Conservation (phyloP, 2,797 vertebrate genomes). For the Sebastes baramenuke region DNA sequence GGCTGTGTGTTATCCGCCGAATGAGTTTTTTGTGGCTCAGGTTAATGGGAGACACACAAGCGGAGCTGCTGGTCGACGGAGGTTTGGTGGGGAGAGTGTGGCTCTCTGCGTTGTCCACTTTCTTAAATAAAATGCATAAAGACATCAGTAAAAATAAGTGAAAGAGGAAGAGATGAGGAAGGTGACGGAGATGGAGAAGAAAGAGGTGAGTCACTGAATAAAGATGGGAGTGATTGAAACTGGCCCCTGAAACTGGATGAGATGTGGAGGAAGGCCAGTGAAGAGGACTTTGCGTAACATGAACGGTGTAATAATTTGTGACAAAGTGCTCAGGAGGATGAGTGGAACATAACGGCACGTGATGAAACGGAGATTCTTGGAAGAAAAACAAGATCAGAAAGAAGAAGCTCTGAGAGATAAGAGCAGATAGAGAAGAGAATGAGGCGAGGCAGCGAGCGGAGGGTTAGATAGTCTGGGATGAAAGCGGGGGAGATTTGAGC, state of each 20-base stretch:
- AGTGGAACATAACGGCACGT: not conserved
- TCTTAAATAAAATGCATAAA: not conserved
- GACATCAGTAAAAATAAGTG: not conserved
- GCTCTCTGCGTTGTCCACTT: not conserved
- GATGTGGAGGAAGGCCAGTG: not conserved
- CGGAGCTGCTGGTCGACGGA: not conserved
- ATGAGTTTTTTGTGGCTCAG: slow-evolving; percentile 41
- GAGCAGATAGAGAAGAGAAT: not conserved
- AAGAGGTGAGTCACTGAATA: not conserved
- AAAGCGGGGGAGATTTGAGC: slow-evolving; percentile 31
- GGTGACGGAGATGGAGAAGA: not conserved
- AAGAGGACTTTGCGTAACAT: not conserved
- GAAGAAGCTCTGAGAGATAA: slow-evolving; percentile 11
- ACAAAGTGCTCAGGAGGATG: not conserved
- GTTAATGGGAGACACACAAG: slow-evolving; percentile 41
- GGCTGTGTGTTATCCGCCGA: slow-evolving; percentile 19
- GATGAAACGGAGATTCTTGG: not conserved
- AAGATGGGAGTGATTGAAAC: not conserved
- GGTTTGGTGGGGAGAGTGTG: not conserved
- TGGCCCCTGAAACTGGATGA: not conserved
- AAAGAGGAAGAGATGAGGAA: not conserved
- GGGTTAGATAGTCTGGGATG: slow-evolving; percentile 22
- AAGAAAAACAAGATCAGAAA: slow-evolving; percentile 18
- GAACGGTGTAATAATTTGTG: not conserved
- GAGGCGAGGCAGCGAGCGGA: not conserved